phyloP scores from a whole-genome alignment of 2,113 vertebrate genomes.

The Dicaeum eximium region DNA sequence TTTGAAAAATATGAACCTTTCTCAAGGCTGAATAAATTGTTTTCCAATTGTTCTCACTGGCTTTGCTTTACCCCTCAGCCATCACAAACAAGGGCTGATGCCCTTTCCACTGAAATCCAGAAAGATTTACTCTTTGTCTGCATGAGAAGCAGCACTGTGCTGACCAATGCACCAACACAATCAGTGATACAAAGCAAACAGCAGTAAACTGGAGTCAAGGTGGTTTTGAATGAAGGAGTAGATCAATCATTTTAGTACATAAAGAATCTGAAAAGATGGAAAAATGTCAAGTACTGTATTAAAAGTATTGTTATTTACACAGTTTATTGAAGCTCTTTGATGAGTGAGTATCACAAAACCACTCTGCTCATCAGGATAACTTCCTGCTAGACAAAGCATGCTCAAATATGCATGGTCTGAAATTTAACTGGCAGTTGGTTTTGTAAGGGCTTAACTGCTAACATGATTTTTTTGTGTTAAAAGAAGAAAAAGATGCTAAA shows the following conservation, averaged over 20 bases:
- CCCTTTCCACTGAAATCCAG: background rate
- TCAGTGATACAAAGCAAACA: background rate
- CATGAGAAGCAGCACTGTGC: background rate
- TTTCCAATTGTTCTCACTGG: background rate
- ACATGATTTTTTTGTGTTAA: background rate
- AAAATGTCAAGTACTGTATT: background rate
- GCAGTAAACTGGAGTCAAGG: background rate
- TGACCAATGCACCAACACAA: background rate
- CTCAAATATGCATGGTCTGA: background rate
- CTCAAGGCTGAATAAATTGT: background rate
- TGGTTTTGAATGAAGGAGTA: background rate
- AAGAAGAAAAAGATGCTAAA: background rate
- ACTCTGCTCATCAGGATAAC: background rate
- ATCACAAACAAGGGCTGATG: background rate
- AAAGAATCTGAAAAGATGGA: background rate
- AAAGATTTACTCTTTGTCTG: background rate
- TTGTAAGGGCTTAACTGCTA: background rate
- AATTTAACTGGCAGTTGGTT: background rate
- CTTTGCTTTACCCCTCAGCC: background rate
- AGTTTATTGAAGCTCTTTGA: background rate
- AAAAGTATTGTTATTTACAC: background rate
- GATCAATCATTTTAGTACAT: background rate
- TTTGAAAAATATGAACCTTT: background rate
- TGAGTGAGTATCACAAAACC: background rate
- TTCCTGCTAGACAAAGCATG: background rate